Evolutionary conservation across 2,888 invertebrate species (phyloP).

Genomic region (Pammene fasciana): DNA sequence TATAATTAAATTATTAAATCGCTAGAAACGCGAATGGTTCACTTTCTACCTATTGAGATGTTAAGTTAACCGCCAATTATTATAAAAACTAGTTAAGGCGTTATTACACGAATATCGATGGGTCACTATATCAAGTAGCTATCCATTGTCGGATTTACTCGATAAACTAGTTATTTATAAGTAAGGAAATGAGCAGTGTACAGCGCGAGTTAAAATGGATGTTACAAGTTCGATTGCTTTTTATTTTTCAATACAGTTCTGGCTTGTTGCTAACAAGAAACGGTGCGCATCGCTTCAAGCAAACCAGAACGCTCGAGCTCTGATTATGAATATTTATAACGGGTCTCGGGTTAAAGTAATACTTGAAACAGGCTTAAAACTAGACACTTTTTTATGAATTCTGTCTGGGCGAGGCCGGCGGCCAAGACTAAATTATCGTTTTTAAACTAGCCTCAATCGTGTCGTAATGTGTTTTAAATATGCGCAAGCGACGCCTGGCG

Average conservation of each 20-base stretch:
- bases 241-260: constrained; percentile 29
- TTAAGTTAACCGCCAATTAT: constrained; percentile 53
- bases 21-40: constrained; percentile 41
- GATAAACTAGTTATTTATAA: not conserved
- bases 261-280: not conserved
- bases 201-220: constrained; percentile 7
- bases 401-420: constrained; percentile 43
- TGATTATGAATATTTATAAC: not conserved
- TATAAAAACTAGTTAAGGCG: constrained; percentile 49
- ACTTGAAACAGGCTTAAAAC: constrained; percentile 3
- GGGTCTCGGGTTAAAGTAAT: not conserved
- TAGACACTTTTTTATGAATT: not conserved
- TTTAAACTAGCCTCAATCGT: constrained; percentile 67
- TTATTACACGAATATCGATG: constrained; percentile 34
- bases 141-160: not conserved
- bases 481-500: constrained; percentile 57
- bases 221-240: constrained; percentile 32
- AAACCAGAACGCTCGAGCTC: not conserved
- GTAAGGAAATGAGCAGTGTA: constrained; percentile 4
- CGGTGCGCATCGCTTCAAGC: not conserved
- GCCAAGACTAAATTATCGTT: constrained; percentile 61
- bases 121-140: not conserved
- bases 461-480: constrained; percentile 68
- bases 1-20: constrained; percentile 38
- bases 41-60: constrained; percentile 55